Base-by-base conservation (phyloP, 2,113 vertebrate species). In the Malurus melanocephalus region DNA sequence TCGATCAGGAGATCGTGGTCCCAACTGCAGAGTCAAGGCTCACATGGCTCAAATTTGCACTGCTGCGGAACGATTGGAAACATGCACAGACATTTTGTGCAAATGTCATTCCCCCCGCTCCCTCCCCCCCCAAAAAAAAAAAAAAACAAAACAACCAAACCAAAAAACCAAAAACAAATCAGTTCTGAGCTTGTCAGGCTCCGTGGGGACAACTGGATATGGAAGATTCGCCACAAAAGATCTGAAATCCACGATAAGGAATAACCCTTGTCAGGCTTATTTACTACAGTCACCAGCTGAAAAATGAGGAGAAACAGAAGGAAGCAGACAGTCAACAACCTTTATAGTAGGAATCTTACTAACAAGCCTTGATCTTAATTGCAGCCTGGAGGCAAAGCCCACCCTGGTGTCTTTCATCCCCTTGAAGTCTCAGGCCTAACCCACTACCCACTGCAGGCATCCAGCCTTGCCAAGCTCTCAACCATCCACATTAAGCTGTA, bases 251-350 rank as follows among this genome's bases (percentile, higher is more conserved):
- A 87, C 23, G 52, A 88, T 91, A 95, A 96, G 67, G 42, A 94
- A 35, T 62, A 88, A 81, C 30, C 27, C 72, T 88, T 90, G 90
- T 93, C 86, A 94, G 83, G 49, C 88, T 94, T 90, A 91, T 67
- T 95, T 92, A 92, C 89, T 93, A 33, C 82, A 91, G 68, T 51
- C 79, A 92, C 56, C 79, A 85, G 89, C 64, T 89, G 93, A 96
- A 94, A 94, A 94, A 92, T 81, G 80, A 94, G 89, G 73, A 91
- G 88, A 94, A 94, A 89, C 89, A 91, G 89, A 94, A 93, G 91
- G 93, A 95, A 96, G 73, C 87, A 94, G 91, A 93, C 89, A 95
- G 95, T 61, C 91, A 92, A 78, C 94, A 93, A 93, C 68, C 91
- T 91, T 95, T 93, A 89, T 85, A 72, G 80, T 65, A 93, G 76